Base-by-base conservation (phyloP, 2,113 vertebrate species). In the Otus sunia region DNA sequence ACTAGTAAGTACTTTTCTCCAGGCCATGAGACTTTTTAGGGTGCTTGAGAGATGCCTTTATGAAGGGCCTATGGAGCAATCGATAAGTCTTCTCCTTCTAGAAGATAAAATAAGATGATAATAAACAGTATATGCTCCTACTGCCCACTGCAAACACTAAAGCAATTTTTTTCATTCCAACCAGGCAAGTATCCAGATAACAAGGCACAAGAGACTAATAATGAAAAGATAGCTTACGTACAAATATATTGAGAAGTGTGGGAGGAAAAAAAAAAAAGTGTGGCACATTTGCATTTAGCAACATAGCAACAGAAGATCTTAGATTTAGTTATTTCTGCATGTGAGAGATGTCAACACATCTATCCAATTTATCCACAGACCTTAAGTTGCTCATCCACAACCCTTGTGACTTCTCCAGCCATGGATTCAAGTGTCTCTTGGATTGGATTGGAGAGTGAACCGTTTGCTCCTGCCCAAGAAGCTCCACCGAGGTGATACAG, bases 311-410 rank as follows among this genome's bases (percentile, higher is more conserved):
- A 86, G 62, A 62, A 83, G 36, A 60, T 15, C 18, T 67, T 53
- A 74, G 25, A 58, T 62, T 90, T 80, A 71, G 19, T 60, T 84
- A 72, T 25, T 89, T 89, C 34, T 87, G 62, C 63, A 45, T 8
- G 11, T 32, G 10, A 86, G 47, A 80, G n/a, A 41, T 11, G 8
- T 19, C 23, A 75, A 91, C 39, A 45, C 3, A 67, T 63, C 25
- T 62, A 78, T 60, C 15, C 47, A 94, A 71, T 63, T 22, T 58
- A 78, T 64, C 15, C 52, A 94, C 96, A 81, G 78, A 99, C 99
- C 99, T 99, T 99, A 47, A 99, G 98, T 10, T 99, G 99, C 53
- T 99, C 98, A 69, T 99, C 99, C 75, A 99, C 99, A 53, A 99
- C 99, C 58, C 98, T 98, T 6, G 99, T 99, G 63, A 99, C 99